Evolutionary conservation across 2,888 invertebrate species (phyloP).

Genomic region (Ecliptopera silaceata): DNA sequence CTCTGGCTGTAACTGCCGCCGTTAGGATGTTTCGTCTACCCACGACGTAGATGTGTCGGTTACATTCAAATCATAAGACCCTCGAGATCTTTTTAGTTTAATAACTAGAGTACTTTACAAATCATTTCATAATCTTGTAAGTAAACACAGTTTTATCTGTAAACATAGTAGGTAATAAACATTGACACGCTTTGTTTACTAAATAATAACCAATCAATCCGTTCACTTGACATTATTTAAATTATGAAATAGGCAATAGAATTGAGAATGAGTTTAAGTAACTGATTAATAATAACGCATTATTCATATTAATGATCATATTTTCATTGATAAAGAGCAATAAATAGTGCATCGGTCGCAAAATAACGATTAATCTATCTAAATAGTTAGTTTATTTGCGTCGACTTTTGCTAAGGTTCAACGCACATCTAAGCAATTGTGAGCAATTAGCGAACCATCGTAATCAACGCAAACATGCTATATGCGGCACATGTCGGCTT

Average conservation of each 20-base stretch:
- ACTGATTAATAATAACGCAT: conserved; percentile 17
- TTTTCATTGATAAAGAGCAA: conserved; percentile 50
- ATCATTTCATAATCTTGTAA: not conserved
- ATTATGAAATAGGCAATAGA: conserved; percentile 8
- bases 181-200: conserved; percentile 8
- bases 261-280: conserved; percentile 21
- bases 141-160: conserved; percentile 6
- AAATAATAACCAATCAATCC: conserved; percentile 17
- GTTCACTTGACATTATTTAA: conserved; percentile 14
- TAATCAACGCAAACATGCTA: conserved; percentile 72
- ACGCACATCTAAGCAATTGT: conserved; percentile 79
- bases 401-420: conserved; percentile 66
- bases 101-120: not conserved
- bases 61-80: conserved; percentile 12
- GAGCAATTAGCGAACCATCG: conserved; percentile 70
- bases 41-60: conserved; percentile 7
- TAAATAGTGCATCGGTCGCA: conserved; percentile 50
- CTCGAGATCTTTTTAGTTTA: not conserved
- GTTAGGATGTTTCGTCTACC: conserved; percentile 2
- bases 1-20: not conserved
- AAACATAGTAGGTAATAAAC: conserved; percentile 5
- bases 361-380: conserved; percentile 42
- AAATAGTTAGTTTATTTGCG: conserved; percentile 54
- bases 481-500: conserved; percentile 56
- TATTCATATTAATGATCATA: conserved; percentile 22